Base-by-base conservation (phyloP, 2,797 vertebrate genomes). In the Gallinago stenura region DNA sequence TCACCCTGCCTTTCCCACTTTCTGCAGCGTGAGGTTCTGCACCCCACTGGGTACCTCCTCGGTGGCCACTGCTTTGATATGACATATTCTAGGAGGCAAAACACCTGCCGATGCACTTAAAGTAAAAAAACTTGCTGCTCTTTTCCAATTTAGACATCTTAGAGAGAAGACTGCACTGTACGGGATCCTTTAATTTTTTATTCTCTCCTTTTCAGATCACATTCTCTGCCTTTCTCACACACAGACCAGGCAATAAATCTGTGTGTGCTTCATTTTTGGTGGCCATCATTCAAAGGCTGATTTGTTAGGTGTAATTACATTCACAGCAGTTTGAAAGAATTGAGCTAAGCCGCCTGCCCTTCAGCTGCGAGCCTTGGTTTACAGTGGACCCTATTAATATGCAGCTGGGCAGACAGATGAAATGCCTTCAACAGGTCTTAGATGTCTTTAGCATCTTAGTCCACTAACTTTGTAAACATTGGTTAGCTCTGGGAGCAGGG, bases 221-320 rank as follows among this genome's bases (percentile, higher is more conserved):
- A 93, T 87, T 94, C 93, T 60, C 92, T 89, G 81, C 58, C 64
- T 90, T 95, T 96, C 90, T 93, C 94, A 92, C 94, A 94, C 70
- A 64, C 68, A 87, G 69, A 83, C 53, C 71, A 78, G 90, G 93
- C 95, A 95, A 97, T 96, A 97, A 95, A 97, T 97, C 88, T 93
- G 83, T 89, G 92, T 89, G 95, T 61, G 86, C 90, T 95, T 89
- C 83, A 57, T 72, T 96, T 97, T 95, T 96, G 94, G 95, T 96
- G 94, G 93, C 90, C 93, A 95, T 96, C 90, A 90, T 94, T 96
- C 95, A 94, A 95, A 96, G 94, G 92, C 94, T 97, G 96, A 93
- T 96, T 97, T 97, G 96, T 96, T 95, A 96, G 93, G 86, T 97
- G 96, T 80, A 96, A 97, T 96, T 96, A 95, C 90, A 96, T 97